Base-by-base conservation (phyloP, 23 tunicate species). In the Diplosoma virens region DNA sequence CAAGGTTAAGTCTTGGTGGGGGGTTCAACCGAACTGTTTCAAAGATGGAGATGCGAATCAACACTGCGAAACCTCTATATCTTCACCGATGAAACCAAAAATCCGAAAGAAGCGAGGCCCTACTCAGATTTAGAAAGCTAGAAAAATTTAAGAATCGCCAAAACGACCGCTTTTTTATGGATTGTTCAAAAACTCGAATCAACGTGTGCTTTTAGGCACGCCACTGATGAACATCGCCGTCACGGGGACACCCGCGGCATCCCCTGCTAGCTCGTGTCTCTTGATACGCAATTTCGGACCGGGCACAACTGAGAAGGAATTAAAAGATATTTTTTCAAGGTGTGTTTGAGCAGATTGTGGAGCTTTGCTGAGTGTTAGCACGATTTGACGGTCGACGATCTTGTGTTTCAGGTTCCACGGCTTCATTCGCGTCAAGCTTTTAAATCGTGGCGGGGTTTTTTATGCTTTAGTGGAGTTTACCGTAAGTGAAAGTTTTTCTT, bases 261-360 rank as follows among this genome's bases (percentile, higher is more conserved):
- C 58, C 56, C 71, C 83, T 17, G 71, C 73, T 63, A 32, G 80
- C 34, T 66, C 82, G 24, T 82, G 87, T 23, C 65, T 87, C 7
- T 75, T 87, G 58, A 81, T 87, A 29, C 59, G 82, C 11, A 81
- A 87, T 32, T 81, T 87, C 47, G 95, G 95, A 0, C 83, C 87
- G 21, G 30, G 58, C 36, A 87, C 95, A 18, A 58, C 87, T 18
- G 95, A 87, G 37, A 87, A 87, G 37, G 95, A 87, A 34, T 30
- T 87, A 35, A 87, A 82, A 69, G 95, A 87, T 30, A 87, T 87
- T 36, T 87, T 87, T 47, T 87, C 95, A 46, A 82, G 95, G 95
- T 82, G 54, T 66, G 45, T 66, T 56, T 56, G 16, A 7, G 50
- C 50, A 7, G 50, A 0, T 0, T 66, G 16, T 11, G 27, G 48